phyloP scores from a whole-genome alignment of 2,113 vertebrate genomes.

The Holacanthus passer region DNA sequence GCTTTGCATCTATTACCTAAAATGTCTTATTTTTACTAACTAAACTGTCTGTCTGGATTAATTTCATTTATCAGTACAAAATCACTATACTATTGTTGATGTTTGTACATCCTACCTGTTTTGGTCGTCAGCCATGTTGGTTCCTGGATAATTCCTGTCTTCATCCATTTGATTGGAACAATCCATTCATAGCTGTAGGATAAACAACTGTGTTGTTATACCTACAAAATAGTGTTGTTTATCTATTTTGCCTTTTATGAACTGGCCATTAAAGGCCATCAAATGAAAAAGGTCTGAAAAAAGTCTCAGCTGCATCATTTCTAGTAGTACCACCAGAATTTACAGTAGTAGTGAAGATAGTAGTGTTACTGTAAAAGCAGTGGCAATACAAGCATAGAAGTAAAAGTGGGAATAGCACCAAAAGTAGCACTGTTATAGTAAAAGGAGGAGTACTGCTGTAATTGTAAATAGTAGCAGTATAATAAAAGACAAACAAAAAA shows the following conservation, averaged over 20 bases:
- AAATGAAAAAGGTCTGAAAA: too few relatives aligned
- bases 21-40: not conserved
- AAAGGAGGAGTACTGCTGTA: not conserved
- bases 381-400: not conserved
- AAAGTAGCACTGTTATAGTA: too few relatives aligned
- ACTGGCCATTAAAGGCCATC: too few relatives aligned
- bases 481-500: not conserved
- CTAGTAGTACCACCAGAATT: not conserved
- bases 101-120: slow-evolving; percentile 72
- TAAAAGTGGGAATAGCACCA: too few relatives aligned
- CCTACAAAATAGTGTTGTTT: not conserved
- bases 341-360: not conserved
- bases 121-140: slow-evolving; percentile 76
- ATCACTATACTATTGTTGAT: not conserved
- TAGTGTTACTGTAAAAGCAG: not conserved
- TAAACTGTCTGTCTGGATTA: not conserved
- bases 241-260: not conserved
- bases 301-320: too few relatives aligned
- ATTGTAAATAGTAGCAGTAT: not conserved
- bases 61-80: not conserved
- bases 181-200: slow-evolving; percentile 90
- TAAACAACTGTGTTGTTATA: slow-evolving; percentile 5
- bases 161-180: slow-evolving; percentile 86
- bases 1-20: too few relatives aligned
- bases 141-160: fast-evolving